Evolutionary conservation across 2,888 invertebrate genomes (phyloP), one percentile per base, ranked within the genome.

Genomic region (Morpho achilles): DNA sequence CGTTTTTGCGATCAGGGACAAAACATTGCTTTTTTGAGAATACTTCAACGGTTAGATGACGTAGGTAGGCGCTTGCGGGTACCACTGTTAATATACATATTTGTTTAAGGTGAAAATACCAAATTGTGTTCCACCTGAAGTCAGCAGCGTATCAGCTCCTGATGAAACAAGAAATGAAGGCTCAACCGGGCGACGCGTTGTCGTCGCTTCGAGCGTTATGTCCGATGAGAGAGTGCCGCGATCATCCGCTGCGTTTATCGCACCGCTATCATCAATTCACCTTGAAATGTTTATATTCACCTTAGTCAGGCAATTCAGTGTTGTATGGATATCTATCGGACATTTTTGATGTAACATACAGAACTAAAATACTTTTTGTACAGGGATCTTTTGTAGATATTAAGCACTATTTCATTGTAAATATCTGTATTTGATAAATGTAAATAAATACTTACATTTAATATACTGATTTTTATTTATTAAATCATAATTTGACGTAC

Each of bases 191-290:
- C 80, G 88, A 7, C 93, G 93, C 2, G 91, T 93, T 1, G 93
- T 94, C 1, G 91, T 94, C 47, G 94, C 94, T 7, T 93, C 93
- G 56, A 94, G 94, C 74, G 94, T 94, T 8, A 93, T 93, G 91
- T 91, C 93, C 0, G 93, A 94, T 64, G 93, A 94, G 64, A 75
- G 89, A 42, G 77, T 75, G 2, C 69, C 84, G 1, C 80, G 92
- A 69, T 73, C 87, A 1, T 58, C 80, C 72, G 80, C 82, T 59
- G 58, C 78, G 60, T 71, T 67, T 8, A 8, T 64, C 71, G 67
- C 76, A 67, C 65, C 73, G 64, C 71, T 74, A 68, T 71, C 58
- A 74, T 23, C 47, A 9, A 45, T 8, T 55, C 65, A 61, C 49
- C 47, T 65, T 10, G 55, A 56, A 23, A 45, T 58, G 5, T 51